A percentile compares a stretch with the other conserved stretches of the same genome.
Evolutionary conservation across 2,888 invertebrate species (phyloP).

Genomic region (Tiliacea aurago): DNA sequence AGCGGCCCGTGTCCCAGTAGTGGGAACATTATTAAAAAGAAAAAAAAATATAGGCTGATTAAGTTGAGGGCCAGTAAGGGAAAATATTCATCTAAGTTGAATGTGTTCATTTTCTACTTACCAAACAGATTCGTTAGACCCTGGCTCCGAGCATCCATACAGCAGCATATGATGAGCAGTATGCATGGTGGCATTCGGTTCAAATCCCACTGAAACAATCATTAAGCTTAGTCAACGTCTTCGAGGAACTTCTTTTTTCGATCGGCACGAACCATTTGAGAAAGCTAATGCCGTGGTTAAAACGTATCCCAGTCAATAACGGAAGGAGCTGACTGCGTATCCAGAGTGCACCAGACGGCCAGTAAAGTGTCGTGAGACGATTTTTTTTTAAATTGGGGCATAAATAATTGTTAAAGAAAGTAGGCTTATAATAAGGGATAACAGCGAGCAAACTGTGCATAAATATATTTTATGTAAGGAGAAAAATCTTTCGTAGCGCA

Average conservation of each 20-base stretch:
- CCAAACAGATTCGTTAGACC: conserved; percentile 93
- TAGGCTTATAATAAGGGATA: no score
- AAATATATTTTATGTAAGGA: no score
- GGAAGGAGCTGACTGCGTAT: background rate
- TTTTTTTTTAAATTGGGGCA: no score
- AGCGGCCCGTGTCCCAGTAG: background rate
- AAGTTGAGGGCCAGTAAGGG: no score
- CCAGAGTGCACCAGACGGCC: background rate
- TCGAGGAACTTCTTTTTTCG: background rate
- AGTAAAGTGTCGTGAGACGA: no score
- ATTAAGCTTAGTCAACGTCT: background rate
- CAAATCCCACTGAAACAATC: conserved; percentile 94
- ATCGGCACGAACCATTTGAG: background rate
- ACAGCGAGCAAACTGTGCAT: no score
- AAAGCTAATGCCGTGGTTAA: no score
- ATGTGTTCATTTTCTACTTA: conserved; percentile 78
- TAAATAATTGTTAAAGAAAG: no score
- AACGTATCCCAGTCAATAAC: no score
- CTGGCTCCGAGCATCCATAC: conserved; percentile 96
- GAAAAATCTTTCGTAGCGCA: no score
- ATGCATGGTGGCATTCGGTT: conserved; percentile 97
- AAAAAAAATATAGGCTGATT: no score
- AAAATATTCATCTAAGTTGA: background rate
- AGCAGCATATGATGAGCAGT: conserved; percentile 98
- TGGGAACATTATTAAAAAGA: no score